Evolutionary conservation across 37 sponge, comb jelly and placozoan species (phyloP).

Genomic region (Halisarca cf. caerulea): DNA sequence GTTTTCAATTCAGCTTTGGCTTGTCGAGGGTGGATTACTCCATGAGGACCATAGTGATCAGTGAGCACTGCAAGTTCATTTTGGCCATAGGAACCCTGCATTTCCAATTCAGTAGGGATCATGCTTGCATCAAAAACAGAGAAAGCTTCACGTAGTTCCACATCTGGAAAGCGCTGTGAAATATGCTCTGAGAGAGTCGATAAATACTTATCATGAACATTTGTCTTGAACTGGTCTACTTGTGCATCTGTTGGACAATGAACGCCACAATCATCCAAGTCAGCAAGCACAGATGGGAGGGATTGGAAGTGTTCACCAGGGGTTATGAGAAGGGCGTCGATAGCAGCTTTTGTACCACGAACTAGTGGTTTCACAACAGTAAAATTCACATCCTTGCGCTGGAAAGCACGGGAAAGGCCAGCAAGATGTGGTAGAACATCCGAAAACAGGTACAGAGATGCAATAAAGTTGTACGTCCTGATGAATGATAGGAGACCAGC

Average conservation of each 20-base stretch:
- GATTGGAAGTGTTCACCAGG: slow-evolving; percentile 27
- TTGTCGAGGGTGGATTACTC: background rate
- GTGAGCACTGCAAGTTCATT: background rate
- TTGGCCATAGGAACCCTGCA: background rate
- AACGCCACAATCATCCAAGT: slow-evolving; percentile 20
- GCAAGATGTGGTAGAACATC: no score
- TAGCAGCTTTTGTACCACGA: slow-evolving; percentile 15
- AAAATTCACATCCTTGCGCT: slow-evolving; percentile 18
- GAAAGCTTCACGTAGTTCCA: slow-evolving; percentile 3
- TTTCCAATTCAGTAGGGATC: slow-evolving; percentile 7
- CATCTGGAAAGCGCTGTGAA: no score
- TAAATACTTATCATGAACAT: no score
- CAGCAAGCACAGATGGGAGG: background rate
- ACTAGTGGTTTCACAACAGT: slow-evolving; percentile 22
- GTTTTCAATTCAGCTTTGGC: slow-evolving; percentile 9
- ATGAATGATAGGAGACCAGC: slow-evolving; percentile 24
- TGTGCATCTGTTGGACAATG: background rate
- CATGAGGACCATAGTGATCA: slow-evolving; percentile 25
- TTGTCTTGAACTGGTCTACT: slow-evolving; percentile 2
- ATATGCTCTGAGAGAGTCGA: no score
- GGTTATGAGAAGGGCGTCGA: background rate
- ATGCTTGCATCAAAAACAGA: slow-evolving; percentile 17
- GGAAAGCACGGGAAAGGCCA: slow-evolving; percentile 7
- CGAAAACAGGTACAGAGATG: slow-evolving; percentile 15
- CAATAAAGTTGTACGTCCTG: slow-evolving; percentile 21